phyloP scores from a whole-genome alignment of 2,113 vertebrate genomes.

The Triplophysa tibetana region DNA sequence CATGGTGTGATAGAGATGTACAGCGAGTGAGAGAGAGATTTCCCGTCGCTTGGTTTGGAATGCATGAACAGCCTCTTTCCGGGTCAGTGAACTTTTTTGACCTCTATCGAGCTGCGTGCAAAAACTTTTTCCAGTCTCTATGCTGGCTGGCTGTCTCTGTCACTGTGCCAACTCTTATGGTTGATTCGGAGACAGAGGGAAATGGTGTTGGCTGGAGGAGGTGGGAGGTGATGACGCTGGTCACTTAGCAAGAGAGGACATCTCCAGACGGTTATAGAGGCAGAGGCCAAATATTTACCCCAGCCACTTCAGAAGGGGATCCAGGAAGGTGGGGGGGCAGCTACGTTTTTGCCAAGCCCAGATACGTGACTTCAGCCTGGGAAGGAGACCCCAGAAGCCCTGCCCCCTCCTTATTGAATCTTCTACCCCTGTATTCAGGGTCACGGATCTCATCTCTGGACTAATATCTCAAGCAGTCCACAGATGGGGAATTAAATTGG shows the following conservation, averaged over 20 bases:
- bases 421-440: constrained; percentile 76
- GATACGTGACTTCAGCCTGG: constrained; percentile 60
- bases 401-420: constrained; percentile 52
- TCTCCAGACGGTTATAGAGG: constrained; percentile 68
- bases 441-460: constrained; percentile 82
- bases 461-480: constrained; percentile 77
- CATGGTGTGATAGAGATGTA: not conserved
- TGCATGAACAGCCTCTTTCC: constrained; percentile 63
- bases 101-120: constrained; percentile 60
- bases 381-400: constrained; percentile 61
- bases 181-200: constrained; percentile 56
- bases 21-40: constrained; percentile 38
- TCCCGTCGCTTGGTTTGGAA: constrained; percentile 58
- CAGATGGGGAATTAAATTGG: constrained; percentile 80
- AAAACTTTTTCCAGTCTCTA: constrained; percentile 65
- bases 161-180: constrained; percentile 61
- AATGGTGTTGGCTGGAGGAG: constrained; percentile 45
- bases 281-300: constrained; percentile 77
- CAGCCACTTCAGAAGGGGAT: constrained; percentile 66
- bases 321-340: constrained; percentile 40
- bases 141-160: constrained; percentile 63
- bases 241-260: constrained; percentile 61
- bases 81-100: constrained; percentile 70
- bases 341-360: constrained; percentile 43
- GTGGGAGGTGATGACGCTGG: constrained; percentile 22